Conservation (phyloP, 1,140 invertebrate genomes). For the Saccostrea glomerata region DNA sequence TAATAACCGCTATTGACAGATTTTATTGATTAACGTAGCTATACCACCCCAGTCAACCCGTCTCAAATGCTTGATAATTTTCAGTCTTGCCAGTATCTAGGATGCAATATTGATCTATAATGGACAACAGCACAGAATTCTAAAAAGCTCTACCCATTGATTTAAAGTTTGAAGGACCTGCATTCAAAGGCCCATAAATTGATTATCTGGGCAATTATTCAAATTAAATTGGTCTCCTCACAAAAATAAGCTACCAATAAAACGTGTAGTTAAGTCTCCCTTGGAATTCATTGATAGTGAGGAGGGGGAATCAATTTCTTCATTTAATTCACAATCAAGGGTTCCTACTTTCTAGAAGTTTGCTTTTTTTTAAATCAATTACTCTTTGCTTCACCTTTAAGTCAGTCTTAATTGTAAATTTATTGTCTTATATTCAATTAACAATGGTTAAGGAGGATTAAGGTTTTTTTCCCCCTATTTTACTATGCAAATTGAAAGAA, state of each 20-base stretch:
- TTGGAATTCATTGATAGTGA: conserved; percentile 1
- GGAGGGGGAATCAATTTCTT: background rate
- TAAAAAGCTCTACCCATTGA: background rate
- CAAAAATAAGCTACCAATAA: conserved; percentile 18
- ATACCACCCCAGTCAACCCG: background rate
- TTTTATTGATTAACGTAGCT: background rate
- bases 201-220: conserved; percentile 10
- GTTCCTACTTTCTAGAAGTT: too few species aligned
- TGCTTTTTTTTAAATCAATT: too few species aligned
- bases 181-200: conserved; percentile 13
- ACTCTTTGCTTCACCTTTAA: too few species aligned
- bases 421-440: too few species aligned
- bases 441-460: too few species aligned
- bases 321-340: background rate
- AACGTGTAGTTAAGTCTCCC: background rate
- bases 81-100: background rate
- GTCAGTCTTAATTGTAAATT: too few species aligned
- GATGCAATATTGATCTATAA: background rate
- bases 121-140: background rate
- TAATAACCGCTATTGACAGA: background rate
- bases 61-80: background rate
- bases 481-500: too few species aligned
- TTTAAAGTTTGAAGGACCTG: background rate
- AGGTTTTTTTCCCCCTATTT: too few species aligned
- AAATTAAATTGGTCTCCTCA: conserved; percentile 4